These are phyloP conservation scores for Lithodes maja DNA, from an alignment of 2,888 invertebrate genomes.

Conservation along the genomic window DNA sequence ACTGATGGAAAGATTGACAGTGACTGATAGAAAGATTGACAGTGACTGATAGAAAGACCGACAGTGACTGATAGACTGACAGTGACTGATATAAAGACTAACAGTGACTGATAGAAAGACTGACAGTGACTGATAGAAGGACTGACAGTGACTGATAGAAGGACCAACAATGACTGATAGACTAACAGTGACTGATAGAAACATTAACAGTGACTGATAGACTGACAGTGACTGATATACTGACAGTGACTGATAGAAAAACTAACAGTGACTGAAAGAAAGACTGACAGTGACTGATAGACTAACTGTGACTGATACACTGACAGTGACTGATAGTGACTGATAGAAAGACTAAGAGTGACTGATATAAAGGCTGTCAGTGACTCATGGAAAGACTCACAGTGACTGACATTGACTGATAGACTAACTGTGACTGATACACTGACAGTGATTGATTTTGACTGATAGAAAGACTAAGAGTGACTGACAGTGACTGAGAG, in stretches of 20 bases:
- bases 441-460: not conserved
- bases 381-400: not conserved
- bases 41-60: not conserved
- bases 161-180: not conserved
- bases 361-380: not conserved
- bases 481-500: not conserved
- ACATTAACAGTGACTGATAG: not conserved
- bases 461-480: not conserved
- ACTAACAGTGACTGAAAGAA: not conserved
- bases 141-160: not conserved
- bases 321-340: constrained; percentile 2
- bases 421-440: not conserved
- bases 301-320: not conserved
- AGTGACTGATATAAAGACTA: not conserved
- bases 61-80: not conserved
- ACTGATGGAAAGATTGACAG: not conserved
- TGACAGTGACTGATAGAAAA: not conserved
- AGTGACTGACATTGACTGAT: not conserved
- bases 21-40: not conserved
- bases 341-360: not conserved
- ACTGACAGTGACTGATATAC: not conserved
- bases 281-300: not conserved
- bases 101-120: not conserved
- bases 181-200: not conserved
- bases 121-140: constrained; percentile 9